Evolutionary conservation across 2,113 vertebrate species (phyloP), one percentile per base, ranked within the genome.

Genomic region (Axis porcinus): DNA sequence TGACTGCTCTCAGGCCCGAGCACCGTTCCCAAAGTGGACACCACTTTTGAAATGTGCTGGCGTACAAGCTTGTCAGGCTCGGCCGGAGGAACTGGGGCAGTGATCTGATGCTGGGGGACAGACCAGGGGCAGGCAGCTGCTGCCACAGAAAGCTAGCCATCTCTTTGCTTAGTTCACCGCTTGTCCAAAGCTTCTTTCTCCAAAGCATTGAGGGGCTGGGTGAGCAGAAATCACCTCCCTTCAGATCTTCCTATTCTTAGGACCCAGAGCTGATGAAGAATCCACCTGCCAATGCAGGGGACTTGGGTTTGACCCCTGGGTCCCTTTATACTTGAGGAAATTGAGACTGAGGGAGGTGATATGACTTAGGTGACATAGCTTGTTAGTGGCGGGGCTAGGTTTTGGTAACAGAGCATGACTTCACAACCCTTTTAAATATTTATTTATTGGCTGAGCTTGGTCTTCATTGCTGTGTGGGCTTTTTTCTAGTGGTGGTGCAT

Each of bases 11-110:
- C 0, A 1, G 98, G 97, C 98, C 95, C 98, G 92, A 88, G 96
- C 98, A 85, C 97, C 95, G 55, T 97, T 98, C 98, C 98, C 97
- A 98, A 98, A 98, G 98, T 98, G 98, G 98, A 98, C 98, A 98
- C 97, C 92, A 90, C 98, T 99, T 98, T 94, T 70, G 97, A 98
- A 97, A 98, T 98, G 98, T 98, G 98, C 92, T 97, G 98, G 98
- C 23, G 96, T 97, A 98, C 89, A 13, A 96, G 95, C 95, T 93
- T 99, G 98, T 98, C 98, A 98, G 98, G 98, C 28, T 89, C 0
- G 10, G 98, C 95, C 86, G 9, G 21, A 67, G 94, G 81, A 55
- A 30, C 45, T 6, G 58, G 47, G 95, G 25, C 2, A 1, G 82
- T 0, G 94, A 89, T 96, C 96, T 89, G 94, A 94, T 96, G 94